Percentiles rank a stretch among this genome's conserved stretches.
Evolutionary conservation across 2,797 vertebrate genomes (phyloP).

Genomic region (Peromyscus eremicus): DNA sequence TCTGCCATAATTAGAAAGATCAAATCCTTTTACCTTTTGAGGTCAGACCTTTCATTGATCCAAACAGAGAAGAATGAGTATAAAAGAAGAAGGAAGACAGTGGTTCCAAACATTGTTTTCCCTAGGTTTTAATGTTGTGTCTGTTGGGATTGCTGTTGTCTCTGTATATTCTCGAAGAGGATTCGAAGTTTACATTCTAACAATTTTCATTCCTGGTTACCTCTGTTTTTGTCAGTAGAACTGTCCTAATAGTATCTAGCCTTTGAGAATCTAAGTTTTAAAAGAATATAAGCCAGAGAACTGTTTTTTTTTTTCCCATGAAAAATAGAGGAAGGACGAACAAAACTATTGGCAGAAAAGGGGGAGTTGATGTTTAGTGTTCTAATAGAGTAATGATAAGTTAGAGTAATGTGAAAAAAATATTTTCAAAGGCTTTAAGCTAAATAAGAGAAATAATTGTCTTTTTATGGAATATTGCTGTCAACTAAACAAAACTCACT

Average conservation of each 20-base stretch:
- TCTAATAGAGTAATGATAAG: neutral
- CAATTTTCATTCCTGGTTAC: neutral
- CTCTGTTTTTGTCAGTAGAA: neutral
- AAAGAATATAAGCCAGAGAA: neutral
- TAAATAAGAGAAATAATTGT: constrained; percentile 7
- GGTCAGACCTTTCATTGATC: neutral
- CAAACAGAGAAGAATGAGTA: neutral
- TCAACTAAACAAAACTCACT: neutral
- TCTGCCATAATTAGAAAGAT: neutral
- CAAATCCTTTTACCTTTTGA: neutral
- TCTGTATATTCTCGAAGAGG: neutral
- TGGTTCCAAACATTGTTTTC: neutral
- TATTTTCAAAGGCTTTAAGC: neutral
- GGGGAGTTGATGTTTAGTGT: neutral
- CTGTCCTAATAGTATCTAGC: neutral
- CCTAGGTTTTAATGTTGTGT: neutral
- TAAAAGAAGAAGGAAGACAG: neutral
- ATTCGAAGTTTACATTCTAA: neutral
- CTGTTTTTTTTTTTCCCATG: neutral
- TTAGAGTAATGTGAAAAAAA: neutral
- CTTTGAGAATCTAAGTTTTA: constrained; percentile 29
- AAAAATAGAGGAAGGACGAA: neutral
- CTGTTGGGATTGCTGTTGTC: neutral
- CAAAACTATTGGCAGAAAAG: neutral
- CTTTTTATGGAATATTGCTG: neutral